phyloP scores from a whole-genome alignment of 1,140 invertebrate genomes.

The Bombus polaris region DNA sequence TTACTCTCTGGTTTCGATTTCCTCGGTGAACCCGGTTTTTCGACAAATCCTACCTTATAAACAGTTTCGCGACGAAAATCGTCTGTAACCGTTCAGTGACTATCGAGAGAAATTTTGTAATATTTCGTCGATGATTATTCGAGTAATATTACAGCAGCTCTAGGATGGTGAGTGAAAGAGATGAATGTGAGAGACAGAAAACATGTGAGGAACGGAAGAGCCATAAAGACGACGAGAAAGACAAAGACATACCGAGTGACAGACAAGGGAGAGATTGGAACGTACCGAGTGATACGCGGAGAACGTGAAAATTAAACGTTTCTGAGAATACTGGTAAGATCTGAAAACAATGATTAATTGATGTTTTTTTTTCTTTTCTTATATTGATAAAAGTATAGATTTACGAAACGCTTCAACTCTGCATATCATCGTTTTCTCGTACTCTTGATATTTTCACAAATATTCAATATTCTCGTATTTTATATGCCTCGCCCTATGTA shows the following conservation, averaged over 20 bases:
- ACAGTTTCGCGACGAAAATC: too few species aligned
- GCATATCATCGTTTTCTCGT: not conserved
- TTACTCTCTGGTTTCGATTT: too few species aligned
- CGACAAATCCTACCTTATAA: too few species aligned
- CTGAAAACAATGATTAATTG: not conserved
- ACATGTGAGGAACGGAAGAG: conserved; percentile 31
- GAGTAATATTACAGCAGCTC: not conserved
- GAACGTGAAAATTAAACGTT: not conserved
- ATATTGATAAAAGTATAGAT: not conserved
- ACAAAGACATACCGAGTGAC: conserved; percentile 12
- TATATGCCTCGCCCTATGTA: not conserved
- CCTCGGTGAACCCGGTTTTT: too few species aligned
- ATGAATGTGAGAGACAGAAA: conserved; percentile 45
- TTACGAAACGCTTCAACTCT: not conserved
- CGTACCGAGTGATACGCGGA: not conserved
- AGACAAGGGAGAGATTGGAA: not conserved
- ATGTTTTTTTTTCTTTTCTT: too few species aligned
- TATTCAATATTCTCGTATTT: not conserved
- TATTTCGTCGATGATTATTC: too few species aligned
- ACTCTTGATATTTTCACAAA: not conserved
- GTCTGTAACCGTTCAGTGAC: too few species aligned
- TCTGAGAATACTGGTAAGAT: not conserved
- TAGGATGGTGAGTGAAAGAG: not conserved
- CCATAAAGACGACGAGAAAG: conserved; percentile 13
- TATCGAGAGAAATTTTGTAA: too few species aligned